A percentile compares a stretch with the other conserved stretches of the same genome.
Evolutionary conservation across 2,797 vertebrate genomes (phyloP).

Genomic region (Serranus cabrilla): DNA sequence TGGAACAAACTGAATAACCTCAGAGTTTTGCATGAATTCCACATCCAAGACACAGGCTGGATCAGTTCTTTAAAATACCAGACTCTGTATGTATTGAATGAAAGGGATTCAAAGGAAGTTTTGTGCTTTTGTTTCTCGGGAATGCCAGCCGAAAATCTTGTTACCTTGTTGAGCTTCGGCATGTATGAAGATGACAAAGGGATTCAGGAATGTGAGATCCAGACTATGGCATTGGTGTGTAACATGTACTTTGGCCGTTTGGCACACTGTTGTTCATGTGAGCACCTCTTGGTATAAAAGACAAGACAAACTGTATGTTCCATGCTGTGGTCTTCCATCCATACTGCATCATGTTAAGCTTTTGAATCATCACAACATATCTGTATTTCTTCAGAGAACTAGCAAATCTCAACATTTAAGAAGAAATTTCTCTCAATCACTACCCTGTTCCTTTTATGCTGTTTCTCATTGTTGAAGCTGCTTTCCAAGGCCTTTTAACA

Average conservation of each 20-base stretch:
- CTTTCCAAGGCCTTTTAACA: slow-evolving; percentile 29
- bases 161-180: slow-evolving; percentile 18
- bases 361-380: too few species aligned
- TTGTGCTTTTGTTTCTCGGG: slow-evolving; percentile 25
- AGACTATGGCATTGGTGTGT: slow-evolving; percentile 15
- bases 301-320: too few species aligned
- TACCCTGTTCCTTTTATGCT: neutral
- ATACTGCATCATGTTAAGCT: too few species aligned
- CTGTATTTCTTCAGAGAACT: too few species aligned
- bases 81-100: slow-evolving; percentile 16
- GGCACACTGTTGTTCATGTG: too few species aligned
- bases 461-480: neutral
- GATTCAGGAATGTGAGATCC: slow-evolving; percentile 11
- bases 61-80: slow-evolving; percentile 39
- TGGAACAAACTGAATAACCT: slow-evolving; percentile 55
- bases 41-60: slow-evolving; percentile 32
- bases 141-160: slow-evolving; percentile 30
- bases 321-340: too few species aligned
- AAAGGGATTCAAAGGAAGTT: slow-evolving; percentile 44
- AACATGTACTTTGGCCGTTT: slow-evolving; percentile 27
- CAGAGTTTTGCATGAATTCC: slow-evolving; percentile 53
- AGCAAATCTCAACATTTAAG: too few species aligned
- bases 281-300: too few species aligned
- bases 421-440: too few species aligned
- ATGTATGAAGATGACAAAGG: neutral